phyloP scores from a whole-genome alignment of 2,113 vertebrate species.

The Notothenia coriiceps region DNA sequence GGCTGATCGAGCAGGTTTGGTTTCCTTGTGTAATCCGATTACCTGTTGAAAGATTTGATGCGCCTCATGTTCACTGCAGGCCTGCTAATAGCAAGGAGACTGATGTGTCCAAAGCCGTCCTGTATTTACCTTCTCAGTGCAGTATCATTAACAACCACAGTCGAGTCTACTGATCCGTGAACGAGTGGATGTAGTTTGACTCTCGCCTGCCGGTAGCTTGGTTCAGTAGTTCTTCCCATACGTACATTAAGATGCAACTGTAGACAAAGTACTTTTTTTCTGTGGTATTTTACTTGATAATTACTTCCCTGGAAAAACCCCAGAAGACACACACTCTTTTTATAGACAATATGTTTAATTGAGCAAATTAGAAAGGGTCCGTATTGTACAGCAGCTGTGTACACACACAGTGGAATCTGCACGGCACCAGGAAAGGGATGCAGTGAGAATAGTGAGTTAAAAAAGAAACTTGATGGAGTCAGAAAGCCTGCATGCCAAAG shows the following conservation, averaged over 20 bases:
- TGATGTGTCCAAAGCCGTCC: slow-evolving; percentile 5
- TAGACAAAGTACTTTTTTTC: slow-evolving; percentile 68
- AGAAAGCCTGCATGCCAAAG: slow-evolving; percentile 64
- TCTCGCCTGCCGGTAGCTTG: slow-evolving; percentile 28
- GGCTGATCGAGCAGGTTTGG: slow-evolving; percentile 58
- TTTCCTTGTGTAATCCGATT: slow-evolving; percentile 64
- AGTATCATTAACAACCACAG: slow-evolving; percentile 46
- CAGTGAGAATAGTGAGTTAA: slow-evolving; percentile 56
- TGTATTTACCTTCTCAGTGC: slow-evolving; percentile 36
- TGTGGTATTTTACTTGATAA: slow-evolving; percentile 79
- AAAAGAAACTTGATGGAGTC: slow-evolving; percentile 60
- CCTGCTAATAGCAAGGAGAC: slow-evolving; percentile 39
- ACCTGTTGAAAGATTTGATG: slow-evolving; percentile 58
- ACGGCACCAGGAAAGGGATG: slow-evolving; percentile 67
- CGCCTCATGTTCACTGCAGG: slow-evolving; percentile 21
- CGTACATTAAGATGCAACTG: slow-evolving; percentile 62
- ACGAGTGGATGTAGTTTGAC: slow-evolving; percentile 52
- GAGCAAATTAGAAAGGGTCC: slow-evolving; percentile 81
- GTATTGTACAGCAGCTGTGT: slow-evolving; percentile 84
- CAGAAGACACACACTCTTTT: slow-evolving; percentile 79
- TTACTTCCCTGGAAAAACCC: slow-evolving; percentile 83
- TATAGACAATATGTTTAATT: slow-evolving; percentile 86
- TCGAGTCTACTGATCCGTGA: slow-evolving; percentile 47
- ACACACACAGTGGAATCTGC: slow-evolving; percentile 82
- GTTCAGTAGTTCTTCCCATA: slow-evolving; percentile 51